These are phyloP conservation scores for Drosophila pseudoananassae DNA, from an alignment of 1,140 invertebrate species.

Conservation along the genomic window DNA sequence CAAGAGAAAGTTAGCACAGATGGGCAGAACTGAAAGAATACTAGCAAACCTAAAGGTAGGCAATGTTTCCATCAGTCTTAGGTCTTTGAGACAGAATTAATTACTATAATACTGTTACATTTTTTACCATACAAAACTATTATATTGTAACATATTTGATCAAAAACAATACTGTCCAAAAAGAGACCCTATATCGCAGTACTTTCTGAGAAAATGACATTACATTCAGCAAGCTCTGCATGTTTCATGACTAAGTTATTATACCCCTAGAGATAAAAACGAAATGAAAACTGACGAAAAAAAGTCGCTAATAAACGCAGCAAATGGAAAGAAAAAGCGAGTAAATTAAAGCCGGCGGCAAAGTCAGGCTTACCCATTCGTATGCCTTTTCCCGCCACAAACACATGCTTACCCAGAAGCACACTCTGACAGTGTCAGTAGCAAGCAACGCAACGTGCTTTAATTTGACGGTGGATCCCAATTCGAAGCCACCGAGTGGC, in stretches of 20 bases:
- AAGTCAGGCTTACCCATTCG: slow-evolving; percentile 37
- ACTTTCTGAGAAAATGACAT: slow-evolving; percentile 6
- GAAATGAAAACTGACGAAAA: slow-evolving; percentile 36
- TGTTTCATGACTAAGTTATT: slow-evolving; percentile 60
- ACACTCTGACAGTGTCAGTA: not conserved
- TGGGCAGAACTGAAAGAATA: not conserved
- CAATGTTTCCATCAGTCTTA: not conserved
- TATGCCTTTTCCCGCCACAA: slow-evolving; percentile 63
- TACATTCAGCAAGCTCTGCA: not conserved
- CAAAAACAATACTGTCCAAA: not conserved
- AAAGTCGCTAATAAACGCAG: slow-evolving; percentile 57
- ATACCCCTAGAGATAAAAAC: slow-evolving; percentile 35
- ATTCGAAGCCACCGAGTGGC: slow-evolving; percentile 33
- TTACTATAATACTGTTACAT: too few relatives aligned
- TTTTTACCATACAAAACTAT: too few relatives aligned
- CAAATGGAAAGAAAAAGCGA: slow-evolving; percentile 70
- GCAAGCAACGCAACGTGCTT: slow-evolving; percentile 29
- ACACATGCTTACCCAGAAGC: slow-evolving; percentile 31
- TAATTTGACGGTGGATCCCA: slow-evolving; percentile 60
- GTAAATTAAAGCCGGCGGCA: slow-evolving; percentile 52
- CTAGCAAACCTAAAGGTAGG: not conserved
- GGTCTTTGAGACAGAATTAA: not conserved
- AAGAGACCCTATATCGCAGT: slow-evolving; percentile 10
- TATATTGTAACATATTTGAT: too few relatives aligned
- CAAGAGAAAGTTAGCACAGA: slow-evolving; percentile 23